These are phyloP conservation scores for Dasyurus viverrinus DNA, from an alignment of 2,113 vertebrate genomes.

Conservation along the genomic window DNA sequence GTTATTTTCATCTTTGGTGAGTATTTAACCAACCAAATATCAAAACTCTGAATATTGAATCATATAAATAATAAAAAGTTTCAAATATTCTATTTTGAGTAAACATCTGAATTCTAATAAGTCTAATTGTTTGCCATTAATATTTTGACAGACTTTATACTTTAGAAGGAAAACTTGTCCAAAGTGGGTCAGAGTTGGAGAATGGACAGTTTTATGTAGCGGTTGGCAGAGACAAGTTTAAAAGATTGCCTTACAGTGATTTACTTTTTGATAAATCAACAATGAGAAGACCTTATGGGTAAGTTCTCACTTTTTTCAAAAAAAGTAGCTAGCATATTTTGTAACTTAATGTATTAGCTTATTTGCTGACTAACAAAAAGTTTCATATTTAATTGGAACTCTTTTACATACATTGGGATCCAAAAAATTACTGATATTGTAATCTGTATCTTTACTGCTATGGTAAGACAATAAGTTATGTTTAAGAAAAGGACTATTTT, in stretches of 20 bases:
- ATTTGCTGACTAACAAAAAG: neutral
- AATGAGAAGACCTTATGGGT: conserved; percentile 88
- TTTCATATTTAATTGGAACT: neutral
- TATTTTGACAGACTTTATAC: conserved; percentile 91
- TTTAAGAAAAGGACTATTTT: neutral
- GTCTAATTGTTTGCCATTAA: conserved; percentile 17
- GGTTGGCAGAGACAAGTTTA: conserved; percentile 95
- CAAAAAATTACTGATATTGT: neutral
- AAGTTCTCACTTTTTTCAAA: conserved; percentile 61
- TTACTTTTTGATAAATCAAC: conserved; percentile 90
- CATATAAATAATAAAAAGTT: conserved; percentile 2
- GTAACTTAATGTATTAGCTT: neutral
- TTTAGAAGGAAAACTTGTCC: conserved; percentile 90
- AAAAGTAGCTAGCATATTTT: neutral
- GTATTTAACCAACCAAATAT: neutral
- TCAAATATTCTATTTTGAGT: conserved; percentile 46
- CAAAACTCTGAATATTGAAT: conserved; percentile 7
- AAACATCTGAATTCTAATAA: conserved; percentile 10
- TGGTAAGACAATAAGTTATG: neutral
- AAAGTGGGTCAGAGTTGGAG: conserved; percentile 90
- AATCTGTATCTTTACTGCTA: neutral
- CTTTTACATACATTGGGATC: conserved; percentile 1
- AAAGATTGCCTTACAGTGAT: conserved; percentile 92
- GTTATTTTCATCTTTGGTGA: neutral
- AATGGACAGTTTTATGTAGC: conserved; percentile 96